phyloP scores from a whole-genome alignment of 2,888 invertebrate genomes.

The Acleris literana region DNA sequence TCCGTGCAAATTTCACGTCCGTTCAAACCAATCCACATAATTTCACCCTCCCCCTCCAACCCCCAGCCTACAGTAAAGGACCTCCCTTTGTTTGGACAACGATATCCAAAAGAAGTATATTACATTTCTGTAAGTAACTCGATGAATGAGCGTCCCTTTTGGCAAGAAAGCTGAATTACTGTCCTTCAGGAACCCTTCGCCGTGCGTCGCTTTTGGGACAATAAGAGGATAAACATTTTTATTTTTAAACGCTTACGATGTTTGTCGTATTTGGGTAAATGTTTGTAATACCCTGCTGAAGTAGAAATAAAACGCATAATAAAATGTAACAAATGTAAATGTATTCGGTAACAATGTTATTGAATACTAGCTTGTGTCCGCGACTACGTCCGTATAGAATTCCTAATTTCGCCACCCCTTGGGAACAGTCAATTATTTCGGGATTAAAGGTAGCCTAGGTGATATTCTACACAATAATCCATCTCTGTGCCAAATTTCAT shows the following conservation, averaged over 20 bases:
- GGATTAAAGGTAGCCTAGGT: too few relatives aligned
- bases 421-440: too few relatives aligned
- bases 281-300: not conserved
- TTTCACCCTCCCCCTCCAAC: too few relatives aligned
- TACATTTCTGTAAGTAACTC: constrained; percentile 31
- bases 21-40: too few relatives aligned
- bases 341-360: too few relatives aligned
- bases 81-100: constrained; percentile 22
- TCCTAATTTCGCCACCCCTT: too few relatives aligned
- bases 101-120: constrained; percentile 27
- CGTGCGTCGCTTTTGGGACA: constrained; percentile 8
- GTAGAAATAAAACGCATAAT: not conserved
- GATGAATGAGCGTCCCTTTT: constrained; percentile 19
- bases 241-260: not conserved
- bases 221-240: constrained; percentile 12
- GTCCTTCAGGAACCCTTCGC: not conserved
- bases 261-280: not conserved
- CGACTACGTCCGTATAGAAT: too few relatives aligned
- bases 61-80: constrained; percentile 2
- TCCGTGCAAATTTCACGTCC: too few relatives aligned
- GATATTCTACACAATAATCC: too few relatives aligned
- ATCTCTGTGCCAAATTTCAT: too few relatives aligned
- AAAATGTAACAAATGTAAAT: too few relatives aligned
- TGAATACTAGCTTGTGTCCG: too few relatives aligned
- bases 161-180: constrained; percentile 26